phyloP scores from a whole-genome alignment of 2,113 vertebrate genomes.

The Daubentonia madagascariensis region DNA sequence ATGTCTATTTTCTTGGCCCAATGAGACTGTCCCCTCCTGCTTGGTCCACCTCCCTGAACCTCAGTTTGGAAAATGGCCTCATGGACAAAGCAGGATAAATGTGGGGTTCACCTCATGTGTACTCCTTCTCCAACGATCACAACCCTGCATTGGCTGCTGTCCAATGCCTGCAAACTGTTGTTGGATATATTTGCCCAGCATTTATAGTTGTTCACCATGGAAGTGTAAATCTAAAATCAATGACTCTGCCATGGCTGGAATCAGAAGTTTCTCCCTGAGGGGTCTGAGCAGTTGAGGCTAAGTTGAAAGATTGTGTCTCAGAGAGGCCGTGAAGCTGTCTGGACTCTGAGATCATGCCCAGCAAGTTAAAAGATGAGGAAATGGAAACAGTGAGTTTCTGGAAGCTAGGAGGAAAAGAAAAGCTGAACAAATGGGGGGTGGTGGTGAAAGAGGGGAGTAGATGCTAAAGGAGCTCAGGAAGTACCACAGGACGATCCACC shows the following conservation, averaged over 20 bases:
- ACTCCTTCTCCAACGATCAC: background rate
- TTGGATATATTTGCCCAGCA: background rate
- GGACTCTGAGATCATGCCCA: constrained; percentile 31
- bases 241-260: background rate
- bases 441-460: background rate
- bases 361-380: background rate
- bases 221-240: background rate
- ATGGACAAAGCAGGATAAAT: background rate
- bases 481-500: background rate
- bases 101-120: background rate
- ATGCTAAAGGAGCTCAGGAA: background rate
- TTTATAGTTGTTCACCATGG: background rate
- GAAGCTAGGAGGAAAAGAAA: background rate
- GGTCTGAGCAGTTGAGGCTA: background rate
- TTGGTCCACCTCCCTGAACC: background rate
- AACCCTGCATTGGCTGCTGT: background rate
- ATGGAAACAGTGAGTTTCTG: background rate
- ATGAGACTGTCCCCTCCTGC: background rate
- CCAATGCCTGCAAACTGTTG: background rate
- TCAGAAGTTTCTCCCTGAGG: background rate
- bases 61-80: background rate
- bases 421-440: background rate
- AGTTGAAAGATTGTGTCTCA: background rate
- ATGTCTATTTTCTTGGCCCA: background rate
- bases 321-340: background rate